These are phyloP conservation scores for Anthopleura sola DNA, from an alignment of 64 coral and sea anemone genomes.

Conservation along the genomic window DNA sequence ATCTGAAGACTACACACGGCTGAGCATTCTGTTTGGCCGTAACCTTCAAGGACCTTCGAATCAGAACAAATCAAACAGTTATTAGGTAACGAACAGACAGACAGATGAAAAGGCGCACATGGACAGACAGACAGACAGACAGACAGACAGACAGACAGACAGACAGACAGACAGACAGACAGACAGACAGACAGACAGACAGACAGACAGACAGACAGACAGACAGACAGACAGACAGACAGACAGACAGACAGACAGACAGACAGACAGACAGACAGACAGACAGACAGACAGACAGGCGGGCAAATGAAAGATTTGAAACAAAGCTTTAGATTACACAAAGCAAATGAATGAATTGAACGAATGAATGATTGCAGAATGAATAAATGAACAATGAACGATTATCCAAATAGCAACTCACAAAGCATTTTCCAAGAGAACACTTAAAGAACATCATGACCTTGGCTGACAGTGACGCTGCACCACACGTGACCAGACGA, in stretches of 20 bases:
- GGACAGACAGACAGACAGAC: background rate
- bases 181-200: no score
- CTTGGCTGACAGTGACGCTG: slow-evolving; percentile 31
- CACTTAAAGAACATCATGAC: slow-evolving; percentile 81
- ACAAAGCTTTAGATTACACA: background rate
- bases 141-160: background rate
- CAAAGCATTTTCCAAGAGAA: slow-evolving; percentile 59
- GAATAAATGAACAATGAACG: background rate
- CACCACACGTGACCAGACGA: slow-evolving; percentile 2
- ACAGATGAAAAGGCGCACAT: background rate
- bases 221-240: no score
- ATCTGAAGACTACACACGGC: slow-evolving; percentile 34
- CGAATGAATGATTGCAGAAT: background rate
- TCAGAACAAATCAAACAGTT: background rate
- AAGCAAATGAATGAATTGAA: background rate
- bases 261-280: no score
- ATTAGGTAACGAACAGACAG: background rate
- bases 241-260: no score
- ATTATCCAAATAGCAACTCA: background rate
- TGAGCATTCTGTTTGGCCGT: slow-evolving; percentile 83
- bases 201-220: no score
- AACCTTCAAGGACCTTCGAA: slow-evolving; percentile 68
- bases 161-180: no score
- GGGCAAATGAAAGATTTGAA: background rate
- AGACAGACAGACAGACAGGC: no score